These are phyloP conservation scores for Neodiprion pinetum DNA, from an alignment of 1,140 invertebrate genomes.

Conservation along the genomic window DNA sequence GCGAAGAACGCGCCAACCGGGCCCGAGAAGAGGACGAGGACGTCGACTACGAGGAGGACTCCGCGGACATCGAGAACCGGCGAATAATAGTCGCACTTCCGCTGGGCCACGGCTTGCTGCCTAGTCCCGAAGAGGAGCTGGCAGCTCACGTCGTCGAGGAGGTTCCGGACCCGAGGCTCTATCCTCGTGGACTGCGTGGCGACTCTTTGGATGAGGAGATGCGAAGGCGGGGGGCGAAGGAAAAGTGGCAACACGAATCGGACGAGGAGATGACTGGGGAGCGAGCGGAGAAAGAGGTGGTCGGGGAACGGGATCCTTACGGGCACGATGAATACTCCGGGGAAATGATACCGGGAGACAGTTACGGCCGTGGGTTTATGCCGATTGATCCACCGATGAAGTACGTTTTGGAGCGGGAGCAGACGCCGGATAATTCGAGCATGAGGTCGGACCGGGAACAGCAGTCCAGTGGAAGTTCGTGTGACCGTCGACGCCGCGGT, in stretches of 20 bases:
- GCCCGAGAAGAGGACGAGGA: slow-evolving; percentile 50
- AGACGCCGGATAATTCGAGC: slow-evolving; percentile 30
- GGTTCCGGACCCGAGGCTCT: background rate
- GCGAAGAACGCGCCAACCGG: slow-evolving; percentile 46
- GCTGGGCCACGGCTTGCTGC: background rate
- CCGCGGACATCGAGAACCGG: background rate
- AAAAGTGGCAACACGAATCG: slow-evolving; percentile 20
- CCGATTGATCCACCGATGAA: background rate
- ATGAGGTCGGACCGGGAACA: slow-evolving; percentile 57
- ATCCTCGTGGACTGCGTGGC: slow-evolving; percentile 23
- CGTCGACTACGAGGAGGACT: slow-evolving; percentile 35
- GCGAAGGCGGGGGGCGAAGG: slow-evolving; percentile 43
- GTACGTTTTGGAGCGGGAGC: background rate
- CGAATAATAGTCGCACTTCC: background rate
- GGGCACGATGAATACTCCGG: slow-evolving; percentile 30
- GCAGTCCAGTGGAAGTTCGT: slow-evolving; percentile 60
- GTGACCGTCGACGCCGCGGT: slow-evolving; percentile 62
- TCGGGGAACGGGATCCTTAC: slow-evolving; percentile 41
- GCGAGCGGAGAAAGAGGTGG: slow-evolving; percentile 20
- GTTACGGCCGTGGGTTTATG: background rate
- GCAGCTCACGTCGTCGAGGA: background rate
- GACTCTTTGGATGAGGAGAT: slow-evolving; percentile 32
- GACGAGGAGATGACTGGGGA: slow-evolving; percentile 26
- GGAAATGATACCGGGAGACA: background rate
- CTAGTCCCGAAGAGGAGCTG: background rate